Evolutionary conservation across 2,888 invertebrate genomes (phyloP).

Genomic region (Muschampia plurimacula): DNA sequence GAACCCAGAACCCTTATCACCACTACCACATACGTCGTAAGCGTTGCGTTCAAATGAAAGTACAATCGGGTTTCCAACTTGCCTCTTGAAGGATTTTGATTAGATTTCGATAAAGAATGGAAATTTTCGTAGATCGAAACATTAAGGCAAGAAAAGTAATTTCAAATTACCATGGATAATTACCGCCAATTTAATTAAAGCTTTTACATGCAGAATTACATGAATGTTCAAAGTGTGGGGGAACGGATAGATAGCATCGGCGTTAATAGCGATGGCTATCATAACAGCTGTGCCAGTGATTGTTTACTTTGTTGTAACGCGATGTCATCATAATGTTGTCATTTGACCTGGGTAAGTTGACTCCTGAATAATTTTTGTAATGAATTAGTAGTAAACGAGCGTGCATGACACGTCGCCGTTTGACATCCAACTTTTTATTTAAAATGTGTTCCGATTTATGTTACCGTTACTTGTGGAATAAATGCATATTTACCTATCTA

Average conservation of each 20-base stretch:
- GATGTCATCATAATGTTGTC: conserved; percentile 3
- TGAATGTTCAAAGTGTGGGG: conserved; percentile 7
- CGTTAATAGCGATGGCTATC: conserved; percentile 36
- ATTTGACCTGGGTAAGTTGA: not conserved
- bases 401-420: no score
- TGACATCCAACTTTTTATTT: no score
- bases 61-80: no score
- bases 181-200: conserved; percentile 6
- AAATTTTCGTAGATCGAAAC: no score
- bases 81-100: no score
- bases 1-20: no score
- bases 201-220: conserved; percentile 11
- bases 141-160: not conserved
- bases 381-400: not conserved
- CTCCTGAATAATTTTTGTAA: not conserved
- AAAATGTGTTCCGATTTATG: no score
- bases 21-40: no score
- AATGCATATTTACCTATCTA: no score
- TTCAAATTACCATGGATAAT: not conserved
- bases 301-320: conserved; percentile 27
- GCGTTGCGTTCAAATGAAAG: no score
- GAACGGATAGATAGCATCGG: conserved; percentile 23
- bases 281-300: conserved; percentile 27
- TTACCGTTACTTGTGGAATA: no score
- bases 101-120: no score